Conservation (phyloP, 2,888 invertebrate genomes). For the Tachystola acroxantha region DNA sequence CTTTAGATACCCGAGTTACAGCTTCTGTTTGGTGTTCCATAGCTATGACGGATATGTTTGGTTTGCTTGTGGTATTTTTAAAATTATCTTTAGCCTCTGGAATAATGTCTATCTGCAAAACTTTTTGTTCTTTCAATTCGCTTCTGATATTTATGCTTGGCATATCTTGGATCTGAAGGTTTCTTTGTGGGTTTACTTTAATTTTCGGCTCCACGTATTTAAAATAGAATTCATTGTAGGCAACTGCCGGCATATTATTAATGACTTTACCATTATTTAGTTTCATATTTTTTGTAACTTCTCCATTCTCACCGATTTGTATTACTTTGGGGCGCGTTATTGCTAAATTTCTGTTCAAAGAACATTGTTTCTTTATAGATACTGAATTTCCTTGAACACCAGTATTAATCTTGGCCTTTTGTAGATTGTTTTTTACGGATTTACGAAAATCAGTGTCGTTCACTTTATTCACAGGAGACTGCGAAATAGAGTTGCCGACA, state of each 20-base stretch:
- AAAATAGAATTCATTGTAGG: slow-evolving; percentile 54
- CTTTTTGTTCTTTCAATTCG: slow-evolving; percentile 67
- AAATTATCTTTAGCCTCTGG: slow-evolving; percentile 36
- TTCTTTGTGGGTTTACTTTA: slow-evolving; percentile 24
- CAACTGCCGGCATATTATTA: slow-evolving; percentile 34
- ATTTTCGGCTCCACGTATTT: slow-evolving; percentile 41
- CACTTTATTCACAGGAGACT: slow-evolving; percentile 21
- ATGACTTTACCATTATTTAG: slow-evolving; percentile 33
- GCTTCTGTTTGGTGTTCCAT: slow-evolving; percentile 16
- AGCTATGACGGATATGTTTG: slow-evolving; percentile 50
- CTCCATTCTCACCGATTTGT: slow-evolving; percentile 43
- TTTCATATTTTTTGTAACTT: slow-evolving; percentile 27
- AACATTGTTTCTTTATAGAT: slow-evolving; percentile 29
- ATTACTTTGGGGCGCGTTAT: slow-evolving; percentile 47
- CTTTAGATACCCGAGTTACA: slow-evolving; percentile 2
- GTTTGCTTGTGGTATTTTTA: slow-evolving; percentile 23
- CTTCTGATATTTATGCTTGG: slow-evolving; percentile 72
- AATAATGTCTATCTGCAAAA: slow-evolving; percentile 67
- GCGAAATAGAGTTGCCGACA: slow-evolving; percentile 29
- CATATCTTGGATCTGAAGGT: slow-evolving; percentile 63
- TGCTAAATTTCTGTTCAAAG: slow-evolving; percentile 43
- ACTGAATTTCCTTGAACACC: slow-evolving; percentile 31
- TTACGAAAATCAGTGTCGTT: slow-evolving; percentile 14
- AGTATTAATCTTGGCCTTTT: slow-evolving; percentile 29
- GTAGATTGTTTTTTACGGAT: slow-evolving; percentile 17